phyloP scores from a whole-genome alignment of 2,113 vertebrate genomes.

The Corythornis vintsioides region DNA sequence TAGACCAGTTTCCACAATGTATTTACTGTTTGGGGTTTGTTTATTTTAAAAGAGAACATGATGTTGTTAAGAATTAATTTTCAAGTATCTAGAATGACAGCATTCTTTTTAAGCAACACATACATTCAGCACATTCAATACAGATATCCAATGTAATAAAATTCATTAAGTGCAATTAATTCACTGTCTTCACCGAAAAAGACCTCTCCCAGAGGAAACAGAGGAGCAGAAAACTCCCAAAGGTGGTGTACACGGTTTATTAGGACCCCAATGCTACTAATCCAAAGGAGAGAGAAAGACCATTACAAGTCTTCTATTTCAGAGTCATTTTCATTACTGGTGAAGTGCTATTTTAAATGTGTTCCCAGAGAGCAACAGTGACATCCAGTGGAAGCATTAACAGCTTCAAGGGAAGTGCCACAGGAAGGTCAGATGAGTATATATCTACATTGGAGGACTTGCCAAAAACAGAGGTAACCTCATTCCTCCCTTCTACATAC shows the following conservation, averaged over 20 bases:
- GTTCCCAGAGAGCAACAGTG: slow-evolving; percentile 49
- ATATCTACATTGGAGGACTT: not conserved
- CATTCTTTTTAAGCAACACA: not conserved
- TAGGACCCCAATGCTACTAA: not conserved
- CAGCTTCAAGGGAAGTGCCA: not conserved
- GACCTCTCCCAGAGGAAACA: not conserved
- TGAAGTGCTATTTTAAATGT: not conserved
- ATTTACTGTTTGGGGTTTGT: not conserved
- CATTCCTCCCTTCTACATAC: not conserved
- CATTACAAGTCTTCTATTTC: not conserved
- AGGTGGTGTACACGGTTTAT: not conserved
- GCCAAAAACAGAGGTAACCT: not conserved
- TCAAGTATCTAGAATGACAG: not conserved
- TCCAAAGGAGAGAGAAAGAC: not conserved
- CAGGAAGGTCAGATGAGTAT: not conserved
- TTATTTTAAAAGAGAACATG: not conserved
- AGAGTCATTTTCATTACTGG: not conserved
- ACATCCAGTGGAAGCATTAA: slow-evolving; percentile 52
- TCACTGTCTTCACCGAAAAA: not conserved
- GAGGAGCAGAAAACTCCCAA: not conserved
- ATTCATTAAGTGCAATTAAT: not conserved
- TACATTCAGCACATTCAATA: not conserved
- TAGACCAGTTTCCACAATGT: not conserved
- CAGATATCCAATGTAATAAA: not conserved
- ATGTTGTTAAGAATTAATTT: not conserved